These are phyloP conservation scores for Pemphredon lugubris DNA, from an alignment of 2,888 invertebrate genomes.

Conservation along the genomic window DNA sequence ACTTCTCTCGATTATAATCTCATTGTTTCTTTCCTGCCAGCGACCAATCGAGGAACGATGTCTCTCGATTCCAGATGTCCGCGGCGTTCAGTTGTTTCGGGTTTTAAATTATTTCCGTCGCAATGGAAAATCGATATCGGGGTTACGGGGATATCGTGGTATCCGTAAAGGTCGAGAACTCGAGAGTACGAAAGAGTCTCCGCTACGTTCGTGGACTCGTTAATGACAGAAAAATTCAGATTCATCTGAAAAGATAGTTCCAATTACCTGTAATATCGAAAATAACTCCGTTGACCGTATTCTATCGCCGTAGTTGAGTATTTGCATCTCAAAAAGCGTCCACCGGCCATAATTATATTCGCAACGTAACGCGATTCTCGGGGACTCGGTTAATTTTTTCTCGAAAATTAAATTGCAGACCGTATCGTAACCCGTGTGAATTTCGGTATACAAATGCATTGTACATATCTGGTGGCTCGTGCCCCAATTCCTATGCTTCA, in stretches of 20 bases:
- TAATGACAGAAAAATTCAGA: no score
- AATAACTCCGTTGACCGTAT: no score
- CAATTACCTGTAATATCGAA: no score
- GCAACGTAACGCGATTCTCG: no score
- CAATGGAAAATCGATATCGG: background rate
- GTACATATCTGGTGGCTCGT: background rate
- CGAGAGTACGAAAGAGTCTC: background rate
- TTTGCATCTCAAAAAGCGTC: no score
- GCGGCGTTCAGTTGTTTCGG: constrained; percentile 6
- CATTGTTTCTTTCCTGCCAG: background rate
- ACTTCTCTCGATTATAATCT: constrained; percentile 6
- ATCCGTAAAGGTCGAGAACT: background rate
- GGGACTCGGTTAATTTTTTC: constrained; percentile 25
- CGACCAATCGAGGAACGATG: constrained; percentile 1
- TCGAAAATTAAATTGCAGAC: constrained; percentile 8
- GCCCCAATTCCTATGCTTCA: constrained; percentile 35
- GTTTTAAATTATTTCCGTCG: constrained; percentile 16
- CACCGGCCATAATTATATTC: no score
- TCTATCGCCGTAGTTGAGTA: no score
- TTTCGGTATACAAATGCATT: background rate
- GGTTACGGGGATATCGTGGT: background rate
- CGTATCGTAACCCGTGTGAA: background rate
- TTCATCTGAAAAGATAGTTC: no score
- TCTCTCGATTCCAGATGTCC: constrained; percentile 10
- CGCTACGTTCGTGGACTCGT: no score